These are phyloP conservation scores for Phylloscopus collybita DNA, from an alignment of 2,797 vertebrate species.

Conservation along the genomic window DNA sequence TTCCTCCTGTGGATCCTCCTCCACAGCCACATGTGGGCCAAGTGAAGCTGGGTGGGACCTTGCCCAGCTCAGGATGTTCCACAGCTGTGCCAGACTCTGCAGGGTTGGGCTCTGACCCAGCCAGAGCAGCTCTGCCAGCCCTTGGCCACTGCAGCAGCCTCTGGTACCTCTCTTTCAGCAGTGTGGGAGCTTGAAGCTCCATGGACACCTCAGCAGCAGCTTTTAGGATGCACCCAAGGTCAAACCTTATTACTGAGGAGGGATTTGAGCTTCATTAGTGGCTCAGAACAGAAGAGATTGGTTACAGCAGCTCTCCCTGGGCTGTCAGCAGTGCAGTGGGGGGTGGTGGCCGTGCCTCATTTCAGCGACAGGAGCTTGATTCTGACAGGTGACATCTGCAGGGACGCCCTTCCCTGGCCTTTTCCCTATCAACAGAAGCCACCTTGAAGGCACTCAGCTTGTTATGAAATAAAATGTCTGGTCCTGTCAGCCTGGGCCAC, in stretches of 20 bases:
- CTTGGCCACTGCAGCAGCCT: neutral
- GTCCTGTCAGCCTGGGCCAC: neutral
- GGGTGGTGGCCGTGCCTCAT: neutral
- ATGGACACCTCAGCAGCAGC: neutral
- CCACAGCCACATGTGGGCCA: neutral
- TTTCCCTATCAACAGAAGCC: neutral
- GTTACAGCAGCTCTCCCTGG: neutral
- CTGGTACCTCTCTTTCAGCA: fast-evolving
- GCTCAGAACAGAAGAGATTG: neutral
- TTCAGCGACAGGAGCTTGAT: neutral
- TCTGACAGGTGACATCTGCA: neutral
- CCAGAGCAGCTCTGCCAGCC: neutral
- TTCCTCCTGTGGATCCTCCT: neutral
- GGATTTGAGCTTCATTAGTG: neutral
- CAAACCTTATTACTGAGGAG: neutral
- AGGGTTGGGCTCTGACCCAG: neutral
- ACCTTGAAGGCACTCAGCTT: neutral
- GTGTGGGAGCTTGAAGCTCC: neutral
- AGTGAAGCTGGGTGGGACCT: neutral
- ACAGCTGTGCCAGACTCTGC: neutral
- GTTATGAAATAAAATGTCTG: neutral
- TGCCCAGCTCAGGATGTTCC: neutral
- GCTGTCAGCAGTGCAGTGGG: neutral
- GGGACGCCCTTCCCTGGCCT: neutral
- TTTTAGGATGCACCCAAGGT: neutral